A percentile compares a stretch with the other conserved stretches of the same genome.
Evolutionary conservation across 2,113 vertebrate genomes (phyloP).

Genomic region (Chinchilla lanigera): DNA sequence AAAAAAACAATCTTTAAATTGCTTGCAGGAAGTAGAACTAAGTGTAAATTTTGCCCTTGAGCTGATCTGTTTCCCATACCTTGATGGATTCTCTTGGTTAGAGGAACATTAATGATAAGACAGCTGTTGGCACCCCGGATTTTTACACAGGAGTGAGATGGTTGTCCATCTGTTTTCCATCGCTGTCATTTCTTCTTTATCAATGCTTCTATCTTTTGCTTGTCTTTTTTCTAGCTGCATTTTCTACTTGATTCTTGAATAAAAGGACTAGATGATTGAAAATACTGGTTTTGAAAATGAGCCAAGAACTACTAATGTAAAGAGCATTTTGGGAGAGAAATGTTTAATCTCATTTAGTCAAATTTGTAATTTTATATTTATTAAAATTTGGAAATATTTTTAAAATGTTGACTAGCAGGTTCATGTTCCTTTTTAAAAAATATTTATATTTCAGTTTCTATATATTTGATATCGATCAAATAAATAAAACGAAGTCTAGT

Average conservation of each 20-base stretch:
- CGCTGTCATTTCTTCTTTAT: background rate
- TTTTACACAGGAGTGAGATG: slow-evolving; percentile 56
- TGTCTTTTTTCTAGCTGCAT: background rate
- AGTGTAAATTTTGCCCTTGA: background rate
- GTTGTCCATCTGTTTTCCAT: background rate
- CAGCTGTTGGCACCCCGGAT: slow-evolving; percentile 57
- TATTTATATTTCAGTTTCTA: background rate
- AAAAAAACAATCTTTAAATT: too few relatives aligned
- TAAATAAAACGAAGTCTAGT: slow-evolving; percentile 15
- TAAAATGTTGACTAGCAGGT: background rate
- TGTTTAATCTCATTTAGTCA: slow-evolving; percentile 36
- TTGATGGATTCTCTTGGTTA: slow-evolving; percentile 65
- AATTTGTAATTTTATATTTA: slow-evolving; percentile 53
- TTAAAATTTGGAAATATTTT: background rate
- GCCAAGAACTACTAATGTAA: slow-evolving; percentile 3
- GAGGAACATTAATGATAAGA: slow-evolving; percentile 70
- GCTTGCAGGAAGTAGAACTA: background rate
- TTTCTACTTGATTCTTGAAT: slow-evolving; percentile 58
- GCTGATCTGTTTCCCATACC: background rate
- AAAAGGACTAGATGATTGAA: slow-evolving; percentile 50
- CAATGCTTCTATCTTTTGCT: background rate
- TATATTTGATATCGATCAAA: background rate
- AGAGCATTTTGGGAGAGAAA: background rate
- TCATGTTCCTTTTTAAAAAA: background rate
- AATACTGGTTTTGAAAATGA: slow-evolving; percentile 61